Base-by-base conservation (phyloP, 2,888 invertebrate genomes). In the Netelia inedita region DNA sequence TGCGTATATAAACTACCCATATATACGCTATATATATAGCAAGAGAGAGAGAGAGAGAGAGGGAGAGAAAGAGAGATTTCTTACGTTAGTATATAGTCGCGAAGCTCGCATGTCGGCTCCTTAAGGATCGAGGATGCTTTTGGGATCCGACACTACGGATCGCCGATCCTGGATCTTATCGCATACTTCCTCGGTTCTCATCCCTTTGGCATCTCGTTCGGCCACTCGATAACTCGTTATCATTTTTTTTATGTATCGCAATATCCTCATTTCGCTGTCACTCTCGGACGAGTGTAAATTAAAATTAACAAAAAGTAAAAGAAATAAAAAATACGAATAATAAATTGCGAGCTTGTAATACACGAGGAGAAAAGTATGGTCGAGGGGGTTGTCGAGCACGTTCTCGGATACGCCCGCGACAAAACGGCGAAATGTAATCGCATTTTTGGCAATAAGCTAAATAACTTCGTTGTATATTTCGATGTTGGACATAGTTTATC, bases 191-290 rank as follows among this genome's bases (percentile, higher is more conserved):
- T 41, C 41, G n/a, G 19, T 55, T 28, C 19, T 71, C 41, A 11
- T 55, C 11, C 19, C 16, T 19, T 11, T 35, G 28, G 21, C n/a
- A 28, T 71, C 57, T 9, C 28, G 19, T 21, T 57, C 16, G n/a
- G n/a, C 59, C 76, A 88, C 88, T 89, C 90, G 89, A 91, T 91
- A 91, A 91, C 89, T 90, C 88, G 90, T 92, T 89, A 89, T 89
- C 89, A 91, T 91, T 90, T 16, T 53, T n/a, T 53, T 28, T 16
- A 1, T 53, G 28, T 16, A 69, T 50, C 89, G 86, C 63, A 65
- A 81, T 79, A 72, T 57, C 78, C 28, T 66, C 28, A 43, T 19
- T n/a, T 63, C 66, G 19, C 43, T 57, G 35, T 14, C n/a, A 41
- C 16, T 28, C 10, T n/a, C 16, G 28, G 28, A 28, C 2, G 28